phyloP scores from a whole-genome alignment of 1,140 invertebrate species.

The Nylanderia fulva region DNA sequence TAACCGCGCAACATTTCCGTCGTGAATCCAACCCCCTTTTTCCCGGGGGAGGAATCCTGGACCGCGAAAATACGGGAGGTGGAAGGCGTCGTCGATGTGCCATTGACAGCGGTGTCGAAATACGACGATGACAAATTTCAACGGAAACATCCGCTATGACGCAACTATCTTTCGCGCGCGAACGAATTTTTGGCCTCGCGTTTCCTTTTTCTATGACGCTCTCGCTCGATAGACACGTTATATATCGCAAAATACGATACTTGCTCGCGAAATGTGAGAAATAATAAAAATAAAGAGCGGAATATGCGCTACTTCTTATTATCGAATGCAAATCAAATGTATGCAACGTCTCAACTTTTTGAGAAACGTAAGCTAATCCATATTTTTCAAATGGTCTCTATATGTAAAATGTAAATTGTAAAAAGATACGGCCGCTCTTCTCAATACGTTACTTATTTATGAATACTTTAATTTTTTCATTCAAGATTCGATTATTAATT shows the following conservation, averaged over 20 bases:
- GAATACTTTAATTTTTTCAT: neutral
- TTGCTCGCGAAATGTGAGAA: neutral
- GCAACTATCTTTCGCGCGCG: conserved; percentile 1
- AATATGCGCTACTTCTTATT: neutral
- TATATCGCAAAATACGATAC: neutral
- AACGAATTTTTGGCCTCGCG: conserved; percentile 7
- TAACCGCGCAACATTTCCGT: conserved; percentile 20
- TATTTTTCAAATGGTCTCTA: neutral
- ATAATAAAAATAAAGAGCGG: neutral
- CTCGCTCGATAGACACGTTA: conserved; percentile 4
- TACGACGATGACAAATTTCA: conserved; percentile 57
- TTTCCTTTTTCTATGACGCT: conserved; percentile 4
- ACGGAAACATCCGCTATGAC: conserved; percentile 14
- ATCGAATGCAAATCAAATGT: neutral
- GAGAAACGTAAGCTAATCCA: neutral
- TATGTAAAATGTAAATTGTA: neutral
- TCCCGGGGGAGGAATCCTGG: neutral
- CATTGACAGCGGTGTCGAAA: conserved; percentile 49
- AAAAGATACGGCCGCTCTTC: no score
- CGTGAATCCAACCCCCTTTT: conserved; percentile 9
- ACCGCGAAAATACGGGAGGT: neutral
- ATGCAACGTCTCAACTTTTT: neutral
- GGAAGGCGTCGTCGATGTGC: neutral
- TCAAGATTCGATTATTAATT: neutral
- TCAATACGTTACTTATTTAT: no score